Base-by-base conservation (phyloP, 2,113 vertebrate genomes). In the Acinonyx jubatus region DNA sequence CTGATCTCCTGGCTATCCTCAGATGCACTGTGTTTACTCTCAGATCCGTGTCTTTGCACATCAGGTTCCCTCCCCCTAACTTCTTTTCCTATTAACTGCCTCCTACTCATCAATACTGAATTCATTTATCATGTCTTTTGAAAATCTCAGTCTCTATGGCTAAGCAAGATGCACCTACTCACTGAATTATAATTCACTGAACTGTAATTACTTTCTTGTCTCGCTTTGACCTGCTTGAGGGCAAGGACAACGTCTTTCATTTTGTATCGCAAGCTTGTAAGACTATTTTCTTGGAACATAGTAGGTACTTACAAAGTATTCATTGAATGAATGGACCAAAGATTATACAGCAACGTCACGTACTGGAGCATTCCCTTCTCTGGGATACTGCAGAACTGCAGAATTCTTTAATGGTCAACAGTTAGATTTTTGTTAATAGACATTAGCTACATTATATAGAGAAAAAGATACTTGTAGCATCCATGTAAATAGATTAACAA, bases 81-180 rank as follows among this genome's bases (percentile, higher is more conserved):
- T 61, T 57, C 15, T 48, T 80, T 50, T 21, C 79, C 48, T 65
- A 65, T 55, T 69, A 96, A 41, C 25, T 18, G 19, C 31, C 73
- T 79, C 80, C 29, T 52, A n/a, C 66, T 91, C 71, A 83, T 85
- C 89, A 45, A 45, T 69, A 79, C 8, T 48, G 78, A 79, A 31
- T 78, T 88, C 52, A 74, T 84, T 31, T 89, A 63, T 91, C 52
- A 79, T 19, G 18, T 81, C 14, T 94, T 95, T 91, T 33, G 86
- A 86, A 94, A 68, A 69, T 61, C 68, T 87, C 50, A 21, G 27
- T 73, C 83, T 97, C 52, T 83, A 38, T 38, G 27, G 41, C 27
- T 74, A 95, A 73, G 68, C 33, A 89, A 86, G 68, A 50, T 38
- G 68, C 65, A 76, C 76, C 81, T 94, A 96, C 69, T 92, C 41